A percentile compares a stretch with the other conserved stretches of the same genome.
phyloP scores from a whole-genome alignment of 2,797 vertebrate genomes.

The Cyprinella venusta region DNA sequence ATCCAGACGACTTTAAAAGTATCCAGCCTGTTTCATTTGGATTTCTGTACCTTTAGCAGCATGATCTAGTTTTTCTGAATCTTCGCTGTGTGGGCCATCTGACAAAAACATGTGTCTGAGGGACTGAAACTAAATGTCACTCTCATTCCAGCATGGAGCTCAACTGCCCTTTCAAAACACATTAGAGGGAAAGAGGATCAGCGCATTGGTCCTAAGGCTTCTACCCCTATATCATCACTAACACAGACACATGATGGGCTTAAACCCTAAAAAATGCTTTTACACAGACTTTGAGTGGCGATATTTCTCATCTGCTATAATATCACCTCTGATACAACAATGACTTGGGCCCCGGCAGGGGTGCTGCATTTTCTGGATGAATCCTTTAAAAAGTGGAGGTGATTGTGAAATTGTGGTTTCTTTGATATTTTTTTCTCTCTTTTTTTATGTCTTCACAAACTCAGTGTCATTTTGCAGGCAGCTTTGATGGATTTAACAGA shows the following conservation, averaged over 20 bases:
- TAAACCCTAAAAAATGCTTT: constrained; percentile 55
- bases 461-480: constrained; percentile 48
- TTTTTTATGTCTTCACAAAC: constrained; percentile 45
- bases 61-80: constrained; percentile 1
- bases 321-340: constrained; percentile 43
- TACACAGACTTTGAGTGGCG: constrained; percentile 38
- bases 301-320: constrained; percentile 48
- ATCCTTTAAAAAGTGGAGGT: constrained; percentile 63
- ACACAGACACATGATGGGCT: constrained; percentile 59
- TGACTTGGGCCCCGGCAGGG: constrained; percentile 17
- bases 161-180: constrained; percentile 66
- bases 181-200: constrained; percentile 53
- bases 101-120: constrained; percentile 53
- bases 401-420: constrained; percentile 63
- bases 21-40: not conserved
- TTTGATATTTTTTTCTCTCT: constrained; percentile 47
- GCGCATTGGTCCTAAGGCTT: constrained; percentile 48
- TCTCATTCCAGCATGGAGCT: constrained; percentile 63
- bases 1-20: not conserved
- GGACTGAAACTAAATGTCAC: constrained; percentile 59
- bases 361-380: constrained; percentile 41
- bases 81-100: not conserved
- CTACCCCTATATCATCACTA: constrained; percentile 53
- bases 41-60: constrained; percentile 5
- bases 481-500: constrained; percentile 70